phyloP scores from a whole-genome alignment of 2,113 vertebrate genomes.

The Corythornis cristatus region DNA sequence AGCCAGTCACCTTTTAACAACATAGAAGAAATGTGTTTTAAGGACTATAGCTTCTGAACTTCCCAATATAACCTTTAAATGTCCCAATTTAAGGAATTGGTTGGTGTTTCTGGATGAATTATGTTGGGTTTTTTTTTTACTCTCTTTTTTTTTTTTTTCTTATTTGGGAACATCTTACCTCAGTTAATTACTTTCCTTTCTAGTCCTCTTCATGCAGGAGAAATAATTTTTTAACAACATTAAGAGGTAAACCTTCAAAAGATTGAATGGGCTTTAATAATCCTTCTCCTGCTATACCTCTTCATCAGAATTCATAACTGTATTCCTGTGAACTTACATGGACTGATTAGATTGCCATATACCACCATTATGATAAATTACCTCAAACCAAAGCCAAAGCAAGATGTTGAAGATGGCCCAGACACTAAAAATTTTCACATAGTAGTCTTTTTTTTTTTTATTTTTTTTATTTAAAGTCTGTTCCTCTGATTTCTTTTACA shows the following conservation, averaged over 20 bases:
- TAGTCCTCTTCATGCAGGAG: neutral
- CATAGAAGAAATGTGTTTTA: neutral
- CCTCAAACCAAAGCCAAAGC: no score
- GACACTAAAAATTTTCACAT: no score
- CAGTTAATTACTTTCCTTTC: neutral
- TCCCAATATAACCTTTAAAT: neutral
- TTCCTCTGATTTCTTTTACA: no score
- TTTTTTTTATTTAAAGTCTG: no score
- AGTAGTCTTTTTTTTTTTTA: no score
- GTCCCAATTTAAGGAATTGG: neutral
- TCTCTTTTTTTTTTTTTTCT: neutral
- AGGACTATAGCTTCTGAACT: neutral
- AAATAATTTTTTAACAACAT: slow-evolving; percentile 34
- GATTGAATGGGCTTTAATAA: neutral
- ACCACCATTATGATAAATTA: no score
- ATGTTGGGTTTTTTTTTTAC: neutral
- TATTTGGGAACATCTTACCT: neutral
- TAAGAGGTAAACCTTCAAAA: slow-evolving; percentile 36
- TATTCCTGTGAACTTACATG: no score
- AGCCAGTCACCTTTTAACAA: neutral
- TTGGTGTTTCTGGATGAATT: neutral
- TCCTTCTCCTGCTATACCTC: neutral
- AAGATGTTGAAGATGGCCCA: no score
- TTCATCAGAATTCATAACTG: no score
- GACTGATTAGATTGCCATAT: no score